phyloP scores from a whole-genome alignment of 2,113 vertebrate genomes.

The Stercorarius parasiticus region DNA sequence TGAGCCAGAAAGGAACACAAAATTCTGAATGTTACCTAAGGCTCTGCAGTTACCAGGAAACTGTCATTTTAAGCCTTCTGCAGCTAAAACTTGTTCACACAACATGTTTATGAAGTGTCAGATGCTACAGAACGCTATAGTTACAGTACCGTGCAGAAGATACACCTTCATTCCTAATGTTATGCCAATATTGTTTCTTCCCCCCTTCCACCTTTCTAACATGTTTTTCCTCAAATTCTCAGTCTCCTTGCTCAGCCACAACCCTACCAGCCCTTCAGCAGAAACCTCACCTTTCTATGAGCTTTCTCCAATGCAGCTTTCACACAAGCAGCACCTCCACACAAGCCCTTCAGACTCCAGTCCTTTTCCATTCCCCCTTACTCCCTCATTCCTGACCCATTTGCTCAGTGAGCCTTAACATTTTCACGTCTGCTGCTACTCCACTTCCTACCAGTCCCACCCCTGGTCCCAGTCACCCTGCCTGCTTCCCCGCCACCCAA shows the following conservation, averaged over 20 bases:
- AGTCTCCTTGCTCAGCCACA: neutral
- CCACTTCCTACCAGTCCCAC: neutral
- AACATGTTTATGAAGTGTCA: conserved; percentile 7
- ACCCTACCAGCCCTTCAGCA: neutral
- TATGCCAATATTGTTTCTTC: neutral
- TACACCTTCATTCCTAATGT: neutral
- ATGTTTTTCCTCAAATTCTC: neutral
- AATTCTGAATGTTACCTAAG: neutral
- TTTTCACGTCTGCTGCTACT: neutral
- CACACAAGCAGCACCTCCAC: neutral
- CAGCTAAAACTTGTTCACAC: conserved; percentile 8
- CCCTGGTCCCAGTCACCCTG: neutral
- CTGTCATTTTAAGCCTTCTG: neutral
- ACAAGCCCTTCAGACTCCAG: neutral
- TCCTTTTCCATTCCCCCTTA: neutral
- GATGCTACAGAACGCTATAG: neutral
- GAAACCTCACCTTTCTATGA: neutral
- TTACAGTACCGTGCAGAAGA: neutral
- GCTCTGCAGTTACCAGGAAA: conserved; percentile 25
- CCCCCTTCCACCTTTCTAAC: neutral
- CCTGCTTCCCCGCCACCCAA: neutral
- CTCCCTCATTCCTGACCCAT: accelerated
- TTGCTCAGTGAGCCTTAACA: neutral
- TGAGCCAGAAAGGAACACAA: neutral
- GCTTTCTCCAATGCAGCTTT: neutral